phyloP scores from a whole-genome alignment of 2,888 invertebrate genomes.

The Nebria brevicollis region DNA sequence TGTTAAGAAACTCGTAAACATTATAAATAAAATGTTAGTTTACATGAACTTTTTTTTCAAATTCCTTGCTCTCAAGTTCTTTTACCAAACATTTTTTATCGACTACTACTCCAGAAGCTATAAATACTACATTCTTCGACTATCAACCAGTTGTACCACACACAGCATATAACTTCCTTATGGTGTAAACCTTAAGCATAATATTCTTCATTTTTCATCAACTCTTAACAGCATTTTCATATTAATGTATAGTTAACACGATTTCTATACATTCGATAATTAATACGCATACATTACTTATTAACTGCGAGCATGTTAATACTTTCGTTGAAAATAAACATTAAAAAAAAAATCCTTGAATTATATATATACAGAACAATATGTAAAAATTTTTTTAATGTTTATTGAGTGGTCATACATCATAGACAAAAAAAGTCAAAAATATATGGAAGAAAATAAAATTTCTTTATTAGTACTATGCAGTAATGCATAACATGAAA shows the following conservation, averaged over 20 bases:
- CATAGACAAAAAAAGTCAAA: neutral
- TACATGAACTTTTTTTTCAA: neutral
- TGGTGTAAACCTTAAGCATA: neutral
- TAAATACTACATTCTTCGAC: neutral
- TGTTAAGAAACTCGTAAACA: neutral
- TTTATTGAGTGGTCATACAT: no score
- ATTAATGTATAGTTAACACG: no score
- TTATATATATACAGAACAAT: no score
- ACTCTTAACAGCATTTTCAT: neutral
- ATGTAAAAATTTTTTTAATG: no score
- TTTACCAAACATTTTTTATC: neutral
- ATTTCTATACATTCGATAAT: no score
- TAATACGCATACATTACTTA: no score
- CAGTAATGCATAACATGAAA: neutral
- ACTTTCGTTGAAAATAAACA: no score
- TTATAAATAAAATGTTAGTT: neutral
- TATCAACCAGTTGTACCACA: neutral
- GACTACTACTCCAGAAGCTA: neutral
- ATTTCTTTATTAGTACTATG: neutral
- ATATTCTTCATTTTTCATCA: neutral
- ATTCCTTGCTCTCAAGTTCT: neutral
- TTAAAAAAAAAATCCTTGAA: no score
- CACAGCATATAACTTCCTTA: neutral
- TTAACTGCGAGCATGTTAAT: no score
- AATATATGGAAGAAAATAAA: neutral